Base-by-base conservation (phyloP, 2,888 invertebrate species). In the Stenodema calcarata region DNA sequence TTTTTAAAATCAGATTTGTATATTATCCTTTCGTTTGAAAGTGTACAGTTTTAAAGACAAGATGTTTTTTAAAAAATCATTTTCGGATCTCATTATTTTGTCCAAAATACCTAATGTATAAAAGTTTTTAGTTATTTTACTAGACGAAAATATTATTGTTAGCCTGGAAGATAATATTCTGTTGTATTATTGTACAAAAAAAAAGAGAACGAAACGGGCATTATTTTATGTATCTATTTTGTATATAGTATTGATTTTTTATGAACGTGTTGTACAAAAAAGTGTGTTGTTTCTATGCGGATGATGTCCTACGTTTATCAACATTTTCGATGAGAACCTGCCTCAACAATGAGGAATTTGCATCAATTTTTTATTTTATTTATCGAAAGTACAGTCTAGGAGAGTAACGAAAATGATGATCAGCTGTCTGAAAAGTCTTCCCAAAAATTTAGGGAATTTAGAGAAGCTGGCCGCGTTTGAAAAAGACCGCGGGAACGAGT, bases 61-160 rank as follows among this genome's bases (percentile, higher is more conserved):
- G n/a, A 50, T 16, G 14, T 50, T n/a, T 62, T 23, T 62, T 62
- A 18, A 23, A 30, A 30, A 73, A 41, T 41, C 16, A 41, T 73
- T 69, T 69, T 73, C 73, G 73, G 73, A 73, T 73, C 73, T 73
- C 73, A 73, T 73, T 73, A 73, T 73, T 73, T 30, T 62, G 62
- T 62, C 62, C 23, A 62, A 62, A 62, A 62, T 62, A 62, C 62
- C 62, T 23, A 62, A 23, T 62, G 62, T 62, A 62, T 27, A n/a
- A 14, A 47, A 14, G 62, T 62, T 23, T 62, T 23, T 62, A 62
- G 62, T 62, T 62, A 62, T 62, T 62, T 23, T 23, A 18, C 23
- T 62, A 62, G 62, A 62, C 23, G 27, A 18, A 62, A 18, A 23
- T 27, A 62, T 62, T 62, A 23, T 62, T 62, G 62, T 62, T 62